phyloP scores from a whole-genome alignment of 1,140 invertebrate genomes.

The Leptopilina clavipes region DNA sequence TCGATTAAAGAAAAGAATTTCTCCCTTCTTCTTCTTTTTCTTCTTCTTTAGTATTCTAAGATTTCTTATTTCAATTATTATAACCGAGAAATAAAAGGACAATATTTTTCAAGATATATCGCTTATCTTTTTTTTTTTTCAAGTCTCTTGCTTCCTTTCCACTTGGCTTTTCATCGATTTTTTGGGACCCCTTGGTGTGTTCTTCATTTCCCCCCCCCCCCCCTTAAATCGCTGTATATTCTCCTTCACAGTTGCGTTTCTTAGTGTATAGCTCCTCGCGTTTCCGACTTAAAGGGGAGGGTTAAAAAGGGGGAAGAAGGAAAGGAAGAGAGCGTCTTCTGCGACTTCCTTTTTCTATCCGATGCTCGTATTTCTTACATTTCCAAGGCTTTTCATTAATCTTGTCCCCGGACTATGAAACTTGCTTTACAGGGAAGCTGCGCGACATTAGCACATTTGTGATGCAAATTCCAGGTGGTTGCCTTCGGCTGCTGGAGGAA shows the following conservation, averaged over 20 bases:
- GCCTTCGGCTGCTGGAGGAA: not conserved
- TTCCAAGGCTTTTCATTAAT: constrained; percentile 59
- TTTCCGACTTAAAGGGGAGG: constrained; percentile 21
- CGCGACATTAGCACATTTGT: constrained; percentile 59
- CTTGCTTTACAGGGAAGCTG: constrained; percentile 36
- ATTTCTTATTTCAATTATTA: constrained; percentile 58
- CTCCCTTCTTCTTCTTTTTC: too few relatives aligned
- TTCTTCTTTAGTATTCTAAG: constrained; percentile 39
- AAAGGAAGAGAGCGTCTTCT: too few relatives aligned
- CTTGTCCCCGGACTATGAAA: constrained; percentile 45
- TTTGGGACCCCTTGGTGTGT: not conserved
- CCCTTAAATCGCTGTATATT: too few relatives aligned
- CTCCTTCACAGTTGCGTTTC: not conserved
- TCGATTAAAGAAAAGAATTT: too few relatives aligned
- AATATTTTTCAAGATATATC: not conserved
- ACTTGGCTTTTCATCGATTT: constrained; percentile 34
- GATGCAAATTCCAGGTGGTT: constrained; percentile 57
- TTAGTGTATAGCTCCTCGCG: constrained; percentile 6
- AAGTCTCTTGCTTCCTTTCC: not conserved
- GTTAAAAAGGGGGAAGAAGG: too few relatives aligned
- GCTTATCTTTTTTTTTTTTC: constrained; percentile 9
- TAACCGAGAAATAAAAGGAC: constrained; percentile 24
- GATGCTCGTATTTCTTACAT: constrained; percentile 52
- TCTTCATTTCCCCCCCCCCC: not conserved
- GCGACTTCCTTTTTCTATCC: constrained; percentile 28